These are phyloP conservation scores for Hyperoplus lanceolatus DNA, from an alignment of 2,797 vertebrate genomes.

Conservation along the genomic window DNA sequence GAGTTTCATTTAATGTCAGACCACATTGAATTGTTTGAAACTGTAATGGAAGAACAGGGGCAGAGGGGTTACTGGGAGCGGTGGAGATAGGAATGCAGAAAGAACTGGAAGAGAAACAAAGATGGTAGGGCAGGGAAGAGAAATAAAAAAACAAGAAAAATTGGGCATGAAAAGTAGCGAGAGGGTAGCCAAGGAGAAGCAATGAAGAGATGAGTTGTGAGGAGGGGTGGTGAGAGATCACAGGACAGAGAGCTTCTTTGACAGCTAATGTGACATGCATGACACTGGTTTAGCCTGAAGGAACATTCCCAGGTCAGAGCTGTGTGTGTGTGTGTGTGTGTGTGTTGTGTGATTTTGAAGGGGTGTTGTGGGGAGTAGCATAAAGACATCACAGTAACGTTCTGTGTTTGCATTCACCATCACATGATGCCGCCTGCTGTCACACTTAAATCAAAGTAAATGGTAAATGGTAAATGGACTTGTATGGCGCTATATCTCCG, in stretches of 20 bases:
- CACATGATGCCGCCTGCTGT: slow-evolving; percentile 75
- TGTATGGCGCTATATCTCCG: no score
- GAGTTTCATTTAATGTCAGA: slow-evolving; percentile 63
- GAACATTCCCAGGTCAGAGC: slow-evolving; percentile 73
- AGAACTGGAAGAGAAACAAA: slow-evolving; percentile 10
- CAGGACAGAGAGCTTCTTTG: slow-evolving; percentile 80
- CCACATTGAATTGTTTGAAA: slow-evolving; percentile 55
- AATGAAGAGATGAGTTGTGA: slow-evolving; percentile 41
- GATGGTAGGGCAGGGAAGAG: neutral
- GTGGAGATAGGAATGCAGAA: slow-evolving; percentile 43
- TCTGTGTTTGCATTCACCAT: slow-evolving; percentile 63
- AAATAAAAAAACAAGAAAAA: slow-evolving; percentile 8
- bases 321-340: slow-evolving; percentile 37
- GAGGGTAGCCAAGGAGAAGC: slow-evolving; percentile 12
- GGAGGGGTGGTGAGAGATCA: slow-evolving; percentile 61
- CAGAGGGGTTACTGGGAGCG: slow-evolving; percentile 36
- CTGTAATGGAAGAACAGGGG: slow-evolving; percentile 37
- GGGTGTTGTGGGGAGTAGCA: slow-evolving; percentile 26
- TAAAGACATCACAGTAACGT: slow-evolving; percentile 64
- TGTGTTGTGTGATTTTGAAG: slow-evolving; percentile 28
- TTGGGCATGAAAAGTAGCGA: neutral
- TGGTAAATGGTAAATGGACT: no score
- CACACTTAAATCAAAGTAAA: slow-evolving; percentile 66
- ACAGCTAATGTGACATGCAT: slow-evolving; percentile 81
- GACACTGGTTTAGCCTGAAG: slow-evolving; percentile 77